Base-by-base conservation (phyloP, 2,797 vertebrate genomes). In the Microcaecilia unicolor region DNA sequence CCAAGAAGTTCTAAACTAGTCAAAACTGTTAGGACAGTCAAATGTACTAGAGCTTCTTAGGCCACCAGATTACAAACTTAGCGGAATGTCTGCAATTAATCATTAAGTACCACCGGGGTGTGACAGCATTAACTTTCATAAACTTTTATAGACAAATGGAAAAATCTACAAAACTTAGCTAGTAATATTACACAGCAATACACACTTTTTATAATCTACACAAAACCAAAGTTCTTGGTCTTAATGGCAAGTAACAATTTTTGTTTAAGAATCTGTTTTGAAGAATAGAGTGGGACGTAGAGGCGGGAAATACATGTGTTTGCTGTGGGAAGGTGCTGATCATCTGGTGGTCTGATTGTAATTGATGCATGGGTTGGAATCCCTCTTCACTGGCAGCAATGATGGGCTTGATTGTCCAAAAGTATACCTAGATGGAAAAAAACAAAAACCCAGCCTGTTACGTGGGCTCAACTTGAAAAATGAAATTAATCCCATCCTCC, bases 171-270 rank as follows among this genome's bases (percentile, higher is more conserved):
- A 96, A 97, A 98, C 86, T 89, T 89, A 89, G 86, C 91, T 93
- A 97, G 85, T 89, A 91, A 92, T 97, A 96, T 96, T 98, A 96
- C 91, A 97, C 88, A 88, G 93, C 88, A 87, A 89, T 93, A 88
- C 90, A 93, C 85, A 84, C 67, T 64, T 78, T 83, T 85, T 87
- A 84, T 89, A 83, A 73, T 91, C 89, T 99, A 99, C 88, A 99
- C 96, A 83, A 99, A 99, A 90, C 96, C 96, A 89, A 99, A 99
- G 78, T 99, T 99, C 91, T 99, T 99, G 90, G 96, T 99, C 88
- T 99, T 99, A 87, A 99, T 98, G 88, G 96, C 95, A 78, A 99
- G 87, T 89, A 99, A 86, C 73, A 99, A 93, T 78, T 99, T 99
- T 75, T 99, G 96, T 87, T 99, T 99, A 69, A 99, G 91, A 79